Base-by-base conservation (phyloP, 1,140 invertebrate species). In the Micrasema longulum region DNA sequence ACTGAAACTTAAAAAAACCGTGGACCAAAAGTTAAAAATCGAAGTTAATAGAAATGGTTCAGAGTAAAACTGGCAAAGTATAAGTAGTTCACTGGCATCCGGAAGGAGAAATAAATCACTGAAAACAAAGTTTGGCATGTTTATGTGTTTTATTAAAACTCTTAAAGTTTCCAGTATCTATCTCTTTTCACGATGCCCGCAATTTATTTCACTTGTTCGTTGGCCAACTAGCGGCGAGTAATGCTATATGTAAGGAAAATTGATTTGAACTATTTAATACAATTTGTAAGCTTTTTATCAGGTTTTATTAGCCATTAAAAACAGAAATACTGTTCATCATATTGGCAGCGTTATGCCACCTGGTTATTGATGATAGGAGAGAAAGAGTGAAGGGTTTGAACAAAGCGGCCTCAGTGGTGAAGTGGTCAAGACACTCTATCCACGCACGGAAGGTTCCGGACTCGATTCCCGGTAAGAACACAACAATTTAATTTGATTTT, bases 111-210 rank as follows among this genome's bases (percentile, higher is more conserved):
- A 67, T 67, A 53, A 53, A 67, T 67, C 31, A 67, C 50, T 18
- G 26, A 36, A 22, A 53, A 63, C 38, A 67, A 67, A 67, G 48
- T 67, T 67, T 53, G 65, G 41, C 65, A 55, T 67, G 65, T 67
- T 67, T 67, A 67, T 67, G 65, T 67, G 65, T 43, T 41, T 67
- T 67, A 67, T 53, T 67, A 67, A 67, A 67, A 67, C 48, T 43
- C 36, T 22, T 16, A 38, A 67, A 67, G 50, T 67, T 67, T 67
- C 12, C 65, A 67, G 26, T 55, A 67, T 63, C 60, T 45, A 9
- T 47, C 9, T 45, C 22, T 22, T 2, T 4, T 31, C 3, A 20
- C 18, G n/a, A 16, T 63, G 43, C 18, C 60, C 41, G 60, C 60
- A 63, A 63, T 63, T 63, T 47, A 45, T 63, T n/a, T 47, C 18